These are phyloP conservation scores for Thereva unica DNA, from an alignment of 2,888 invertebrate genomes.

Conservation along the genomic window DNA sequence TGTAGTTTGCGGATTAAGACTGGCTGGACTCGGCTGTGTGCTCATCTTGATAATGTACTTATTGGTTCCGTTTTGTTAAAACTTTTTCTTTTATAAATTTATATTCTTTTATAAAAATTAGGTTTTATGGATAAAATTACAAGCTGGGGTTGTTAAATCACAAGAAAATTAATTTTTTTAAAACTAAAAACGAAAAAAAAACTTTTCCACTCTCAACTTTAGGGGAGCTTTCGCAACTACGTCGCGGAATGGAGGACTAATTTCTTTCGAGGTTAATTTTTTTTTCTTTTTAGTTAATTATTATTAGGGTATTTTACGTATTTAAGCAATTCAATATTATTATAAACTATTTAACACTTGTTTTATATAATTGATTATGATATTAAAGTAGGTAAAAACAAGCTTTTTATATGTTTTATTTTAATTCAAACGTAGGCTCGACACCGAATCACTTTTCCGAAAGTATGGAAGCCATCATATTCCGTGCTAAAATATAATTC, in stretches of 20 bases:
- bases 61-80: conserved; percentile 5
- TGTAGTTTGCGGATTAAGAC: conserved; percentile 66
- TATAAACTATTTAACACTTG: too few relatives aligned
- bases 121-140: background rate
- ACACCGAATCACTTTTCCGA: background rate
- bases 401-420: too few relatives aligned
- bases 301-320: too few relatives aligned
- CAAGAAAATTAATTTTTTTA: background rate
- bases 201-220: background rate
- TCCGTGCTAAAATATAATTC: conserved; percentile 12
- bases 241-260: conserved; percentile 1
- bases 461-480: conserved; percentile 15
- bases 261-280: background rate
- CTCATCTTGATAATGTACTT: conserved; percentile 62
- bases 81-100: background rate
- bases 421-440: too few relatives aligned
- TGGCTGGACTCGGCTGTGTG: conserved; percentile 77
- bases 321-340: too few relatives aligned
- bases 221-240: background rate
- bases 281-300: too few relatives aligned
- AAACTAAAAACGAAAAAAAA: background rate
- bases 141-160: background rate
- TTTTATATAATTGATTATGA: too few relatives aligned
- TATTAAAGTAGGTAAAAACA: too few relatives aligned
- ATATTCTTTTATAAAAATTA: background rate